Base-by-base conservation (phyloP, 2,113 vertebrate species). In the Pluvialis apricaria region DNA sequence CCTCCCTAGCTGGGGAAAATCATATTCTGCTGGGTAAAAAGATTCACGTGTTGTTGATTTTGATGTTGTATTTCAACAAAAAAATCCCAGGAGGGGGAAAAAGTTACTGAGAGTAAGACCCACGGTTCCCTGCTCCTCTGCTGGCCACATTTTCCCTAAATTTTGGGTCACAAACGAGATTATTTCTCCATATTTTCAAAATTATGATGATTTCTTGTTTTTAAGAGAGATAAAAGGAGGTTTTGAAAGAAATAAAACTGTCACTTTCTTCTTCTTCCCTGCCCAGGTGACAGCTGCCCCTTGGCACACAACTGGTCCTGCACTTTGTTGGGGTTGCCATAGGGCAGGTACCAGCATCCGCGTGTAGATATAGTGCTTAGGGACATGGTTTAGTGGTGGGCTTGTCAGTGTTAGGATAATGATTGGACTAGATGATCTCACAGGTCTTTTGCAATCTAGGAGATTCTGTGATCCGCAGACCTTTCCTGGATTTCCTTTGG, bases 91-190 rank as follows among this genome's bases (percentile, higher is more conserved):
- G 24, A 52, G 9, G 3, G 36, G 54, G 2, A 10, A 40, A 44
- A 70, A 9, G 6, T 49, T 54, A 29, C 9, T 16, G n/a, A 20
- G 44, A 60, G 12, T n/a, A 78, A 60, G 10, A 34, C 2, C 2
- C 15, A 8, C 15, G 25, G 32, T 18, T 69, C 29, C 18, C 36
- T 57, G 13, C 15, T 62, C 10, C 25, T n/a, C 44, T 19, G 9
- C 44, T 12, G 5, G 15, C 34, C 47, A 36, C 2, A 0, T 38
- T 71, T n/a, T 9, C 22, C 65, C 1, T 2, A 16, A 45, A 34
- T 84, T 81, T 42, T 40, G 8, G 9, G 26, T 49, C 1, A 0
- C 13, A 12, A 69, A 31, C 32, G 18, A 82, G 17, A 31, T 60
- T 28, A 22, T 72, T 95, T 36, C 45, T 22, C 25, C 4, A 1